phyloP scores from a whole-genome alignment of 2,113 vertebrate genomes.

The Osmerus mordax region DNA sequence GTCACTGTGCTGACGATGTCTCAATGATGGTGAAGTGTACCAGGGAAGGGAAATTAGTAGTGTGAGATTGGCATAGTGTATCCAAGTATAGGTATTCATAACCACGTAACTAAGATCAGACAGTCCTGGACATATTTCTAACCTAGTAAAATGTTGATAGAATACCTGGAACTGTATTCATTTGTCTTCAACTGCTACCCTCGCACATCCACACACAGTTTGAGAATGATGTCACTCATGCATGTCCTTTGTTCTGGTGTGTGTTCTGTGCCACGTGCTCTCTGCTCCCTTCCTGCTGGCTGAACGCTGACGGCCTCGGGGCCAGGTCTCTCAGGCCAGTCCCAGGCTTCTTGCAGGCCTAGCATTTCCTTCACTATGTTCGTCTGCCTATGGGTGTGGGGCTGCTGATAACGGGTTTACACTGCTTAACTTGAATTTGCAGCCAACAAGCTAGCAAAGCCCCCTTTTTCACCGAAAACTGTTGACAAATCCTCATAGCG shows the following conservation, averaged over 20 bases:
- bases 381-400: constrained; percentile 41
- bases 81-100: neutral
- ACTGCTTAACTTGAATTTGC: constrained; percentile 27
- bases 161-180: neutral
- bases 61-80: too few relatives aligned
- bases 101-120: neutral
- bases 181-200: neutral
- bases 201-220: neutral
- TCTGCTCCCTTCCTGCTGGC: constrained; percentile 4
- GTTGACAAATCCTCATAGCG: too few relatives aligned
- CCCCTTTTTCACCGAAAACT: neutral
- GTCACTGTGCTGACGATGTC: neutral
- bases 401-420: constrained; percentile 23
- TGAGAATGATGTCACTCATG: constrained; percentile 2
- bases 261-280: constrained; percentile 8
- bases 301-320: neutral
- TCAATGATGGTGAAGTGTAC: neutral
- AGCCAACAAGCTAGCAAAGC: constrained; percentile 31
- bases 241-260: constrained; percentile 18
- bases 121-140: neutral
- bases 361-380: constrained; percentile 13
- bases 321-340: neutral
- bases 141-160: neutral
- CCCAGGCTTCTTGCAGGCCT: constrained; percentile 21
- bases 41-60: too few relatives aligned